Base-by-base conservation (phyloP, 2,113 vertebrate genomes). In the Atherinomorus stipes region DNA sequence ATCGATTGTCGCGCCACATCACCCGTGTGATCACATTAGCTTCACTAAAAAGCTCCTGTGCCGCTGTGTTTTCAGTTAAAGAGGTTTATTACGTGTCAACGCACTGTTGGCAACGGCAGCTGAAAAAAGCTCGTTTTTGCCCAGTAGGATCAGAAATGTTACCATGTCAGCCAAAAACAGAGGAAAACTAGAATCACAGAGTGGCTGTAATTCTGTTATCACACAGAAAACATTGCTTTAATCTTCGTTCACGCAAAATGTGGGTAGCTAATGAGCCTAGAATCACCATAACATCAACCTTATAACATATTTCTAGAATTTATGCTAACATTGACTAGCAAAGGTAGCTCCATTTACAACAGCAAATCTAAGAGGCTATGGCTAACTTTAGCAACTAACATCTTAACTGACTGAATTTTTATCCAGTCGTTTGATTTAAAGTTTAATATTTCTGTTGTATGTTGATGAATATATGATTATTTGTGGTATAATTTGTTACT, bases 1-100 rank as follows among this genome's bases (percentile, higher is more conserved):
- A 86, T 22, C 81, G 77, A 92, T 90, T 89, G 78, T 86, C 76
- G 75, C 66, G 40, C 78, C 67, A 83, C 37, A 21, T n/a, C n/a
- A 72, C 21, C 22, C 9, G 25, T 64, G 19, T 28, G 40, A 31
- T 52, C 62, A 71, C 71, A 58, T 60, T 0, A 50, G 60, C 45
- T 16, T 62, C 62, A 71, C 11, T 34, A 18, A 64, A 21, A 47
- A 23, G n/a, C 62, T 28, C 47, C 73, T 22, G 31, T 44, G 47
- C 45, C 25, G 21, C 62, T 31, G 18, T 7, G 8, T 26, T 57
- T 59, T 47, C 7, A 65, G 21, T 47, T 53, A 11, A 53, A 47
- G n/a, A 81, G 54, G 60, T 44, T 56, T 49, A 78, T 58, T 31
- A 65, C 38, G 47, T 66, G 61, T 67, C 71, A 65, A 12, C 53